These are phyloP conservation scores for Saccostrea echinata DNA, from an alignment of 1,140 invertebrate species.

Conservation along the genomic window DNA sequence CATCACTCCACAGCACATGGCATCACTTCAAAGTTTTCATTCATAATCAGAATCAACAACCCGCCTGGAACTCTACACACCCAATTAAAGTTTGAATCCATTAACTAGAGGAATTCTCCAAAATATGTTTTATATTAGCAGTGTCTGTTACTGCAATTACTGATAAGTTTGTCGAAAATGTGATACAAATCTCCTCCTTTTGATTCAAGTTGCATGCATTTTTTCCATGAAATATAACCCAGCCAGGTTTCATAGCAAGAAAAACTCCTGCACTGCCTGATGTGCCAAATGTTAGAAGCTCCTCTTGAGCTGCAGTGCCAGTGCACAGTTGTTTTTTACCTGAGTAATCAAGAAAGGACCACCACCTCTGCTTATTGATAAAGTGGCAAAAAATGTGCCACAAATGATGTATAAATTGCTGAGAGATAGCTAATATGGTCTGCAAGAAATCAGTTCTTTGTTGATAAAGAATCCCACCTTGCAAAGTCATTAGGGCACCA, in stretches of 20 bases:
- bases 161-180: slow-evolving; percentile 34
- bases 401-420: slow-evolving; percentile 37
- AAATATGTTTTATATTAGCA: slow-evolving; percentile 38
- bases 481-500: slow-evolving; percentile 4
- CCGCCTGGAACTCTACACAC: slow-evolving; percentile 21
- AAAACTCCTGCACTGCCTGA: background rate
- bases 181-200: slow-evolving; percentile 32
- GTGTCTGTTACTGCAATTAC: slow-evolving; percentile 34
- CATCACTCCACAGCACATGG: background rate
- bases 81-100: slow-evolving; percentile 28
- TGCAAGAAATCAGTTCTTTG: slow-evolving; percentile 25
- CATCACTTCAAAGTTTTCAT: slow-evolving; percentile 29
- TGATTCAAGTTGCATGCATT: slow-evolving; percentile 34
- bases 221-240: slow-evolving; percentile 24
- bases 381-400: slow-evolving; percentile 20
- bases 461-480: slow-evolving; percentile 28
- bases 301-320: background rate
- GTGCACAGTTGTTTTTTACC: slow-evolving; percentile 26
- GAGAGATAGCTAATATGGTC: slow-evolving; percentile 34
- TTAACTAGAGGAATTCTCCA: slow-evolving; percentile 23
- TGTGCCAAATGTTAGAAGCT: slow-evolving; percentile 23
- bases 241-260: background rate
- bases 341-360: slow-evolving; percentile 24
- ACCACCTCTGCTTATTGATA: slow-evolving; percentile 34
- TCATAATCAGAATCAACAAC: slow-evolving; percentile 33